A percentile compares a stretch with the other conserved stretches of the same genome.
Evolutionary conservation across 2,888 invertebrate genomes (phyloP).

Genomic region (Abscondita cerata): DNA sequence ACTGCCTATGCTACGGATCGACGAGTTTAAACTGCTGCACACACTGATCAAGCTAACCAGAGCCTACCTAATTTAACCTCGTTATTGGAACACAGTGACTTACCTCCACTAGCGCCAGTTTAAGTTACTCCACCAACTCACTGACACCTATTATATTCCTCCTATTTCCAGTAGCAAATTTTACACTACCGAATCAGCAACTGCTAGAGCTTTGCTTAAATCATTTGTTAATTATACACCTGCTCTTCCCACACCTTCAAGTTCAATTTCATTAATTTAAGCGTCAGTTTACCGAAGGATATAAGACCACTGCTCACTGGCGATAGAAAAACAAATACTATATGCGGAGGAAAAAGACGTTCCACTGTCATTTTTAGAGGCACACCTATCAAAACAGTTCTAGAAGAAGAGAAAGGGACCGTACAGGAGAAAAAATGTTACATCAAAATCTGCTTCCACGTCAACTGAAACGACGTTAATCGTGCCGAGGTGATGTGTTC

Average conservation of each 20-base stretch:
- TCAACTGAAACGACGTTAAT: constrained; percentile 6
- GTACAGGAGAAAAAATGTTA: neutral
- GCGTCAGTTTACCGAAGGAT: neutral
- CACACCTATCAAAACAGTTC: neutral
- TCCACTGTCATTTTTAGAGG: constrained; percentile 10
- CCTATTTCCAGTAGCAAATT: neutral
- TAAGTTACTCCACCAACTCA: neutral
- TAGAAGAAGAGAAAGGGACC: constrained; percentile 7
- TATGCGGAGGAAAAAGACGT: constrained; percentile 4
- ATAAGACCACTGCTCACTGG: neutral
- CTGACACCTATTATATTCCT: constrained; percentile 1
- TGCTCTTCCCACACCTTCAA: neutral
- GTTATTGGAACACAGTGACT: neutral
- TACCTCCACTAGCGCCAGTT: neutral
- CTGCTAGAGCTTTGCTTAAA: neutral
- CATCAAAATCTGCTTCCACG: neutral
- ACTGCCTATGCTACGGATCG: neutral
- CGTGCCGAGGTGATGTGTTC: constrained; percentile 2
- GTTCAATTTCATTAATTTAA: neutral
- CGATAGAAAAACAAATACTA: constrained; percentile 1
- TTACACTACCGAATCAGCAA: neutral
- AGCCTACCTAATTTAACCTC: neutral
- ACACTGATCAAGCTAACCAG: neutral
- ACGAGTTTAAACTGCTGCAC: neutral
- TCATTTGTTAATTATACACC: neutral